Conservation (phyloP, 2,888 invertebrate species). For the Agrilus biguttatus region DNA sequence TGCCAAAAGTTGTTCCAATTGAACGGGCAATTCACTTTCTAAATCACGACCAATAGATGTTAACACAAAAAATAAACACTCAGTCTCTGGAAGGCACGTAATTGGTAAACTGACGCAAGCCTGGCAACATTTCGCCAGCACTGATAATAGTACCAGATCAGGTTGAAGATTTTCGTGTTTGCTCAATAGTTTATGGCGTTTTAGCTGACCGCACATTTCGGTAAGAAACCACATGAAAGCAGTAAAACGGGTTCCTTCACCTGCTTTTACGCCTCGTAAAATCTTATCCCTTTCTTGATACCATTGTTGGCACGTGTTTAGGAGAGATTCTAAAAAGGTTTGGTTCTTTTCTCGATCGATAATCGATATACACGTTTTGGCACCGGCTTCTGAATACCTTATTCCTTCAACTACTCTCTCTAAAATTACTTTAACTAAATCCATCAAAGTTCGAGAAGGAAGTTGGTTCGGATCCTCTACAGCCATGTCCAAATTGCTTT, state of each 20-base stretch:
- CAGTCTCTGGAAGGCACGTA: slow-evolving; percentile 70
- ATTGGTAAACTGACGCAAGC: slow-evolving; percentile 73
- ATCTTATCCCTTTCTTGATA: slow-evolving; percentile 70
- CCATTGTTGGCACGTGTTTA: slow-evolving; percentile 75
- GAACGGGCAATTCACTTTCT: slow-evolving; percentile 66
- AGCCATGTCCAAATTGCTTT: slow-evolving; percentile 59
- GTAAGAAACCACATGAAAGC: slow-evolving; percentile 83
- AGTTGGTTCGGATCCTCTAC: slow-evolving; percentile 71
- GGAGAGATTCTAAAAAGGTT: slow-evolving; percentile 76
- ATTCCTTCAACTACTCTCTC: slow-evolving; percentile 65
- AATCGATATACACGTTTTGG: slow-evolving; percentile 72
- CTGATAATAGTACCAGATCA: slow-evolving; percentile 62
- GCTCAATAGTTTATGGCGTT: slow-evolving; percentile 44
- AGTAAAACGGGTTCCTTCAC: slow-evolving; percentile 54
- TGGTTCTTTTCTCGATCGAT: slow-evolving; percentile 78
- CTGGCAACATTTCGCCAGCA: slow-evolving; percentile 80
- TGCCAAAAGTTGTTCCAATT: slow-evolving; percentile 63
- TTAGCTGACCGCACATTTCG: slow-evolving; percentile 81
- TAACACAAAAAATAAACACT: slow-evolving; percentile 77
- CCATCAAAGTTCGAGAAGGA: slow-evolving; percentile 63
- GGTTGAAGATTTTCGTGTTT: slow-evolving; percentile 46
- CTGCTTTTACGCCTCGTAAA: slow-evolving; percentile 37
- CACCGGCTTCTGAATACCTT: slow-evolving; percentile 68
- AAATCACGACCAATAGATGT: slow-evolving; percentile 80
- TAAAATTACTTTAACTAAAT: slow-evolving; percentile 67